Base-by-base conservation (phyloP, 1,140 invertebrate genomes). In the Amyelois transitella region DNA sequence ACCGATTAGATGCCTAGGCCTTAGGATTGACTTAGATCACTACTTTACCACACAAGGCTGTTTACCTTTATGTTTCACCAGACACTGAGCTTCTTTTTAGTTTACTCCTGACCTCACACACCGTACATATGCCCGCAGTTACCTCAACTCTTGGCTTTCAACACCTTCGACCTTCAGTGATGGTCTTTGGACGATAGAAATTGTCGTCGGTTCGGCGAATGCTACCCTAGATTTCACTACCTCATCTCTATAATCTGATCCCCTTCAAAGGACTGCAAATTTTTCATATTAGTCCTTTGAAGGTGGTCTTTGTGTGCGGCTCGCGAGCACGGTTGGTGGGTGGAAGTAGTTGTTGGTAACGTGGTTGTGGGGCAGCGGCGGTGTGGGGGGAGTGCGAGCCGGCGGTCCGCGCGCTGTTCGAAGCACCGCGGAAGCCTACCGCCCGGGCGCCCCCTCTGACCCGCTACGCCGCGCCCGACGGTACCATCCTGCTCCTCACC, bases 91-190 rank as follows among this genome's bases (percentile, higher is more conserved):
- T 86, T 88, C 68, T 87, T 87, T 83, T 85, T 88, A 88, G 85
- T 78, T 75, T 81, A 88, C 81, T 86, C 85, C 85, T 82, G 79
- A 85, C 82, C 78, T 82, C 75, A 87, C 81, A 86, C 81, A 86
- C 77, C 78, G 78, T 86, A 85, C 84, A 84, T 77, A 81, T 86
- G 84, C 84, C 84, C 84, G 84, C 84, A 88, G 84, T 88, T 87
- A 88, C 82, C 81, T 85, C 70, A 86, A 84, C 81, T 86, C 78
- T 88, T 85, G 75, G 82, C 82, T 88, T 88, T 78, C 69, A 64
- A 84, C 79, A 87, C 81, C 77, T 87, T 86, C 76, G 72, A 75
- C 79, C 79, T 78, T 81, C 76, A 76, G 72, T 81, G 69, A 84
- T 79, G 68, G 72, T 74, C 75, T 75, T 66, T 57, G 72, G 73